These are phyloP conservation scores for Antheraea yamamai DNA, from an alignment of 2,888 invertebrate genomes.

Conservation along the genomic window DNA sequence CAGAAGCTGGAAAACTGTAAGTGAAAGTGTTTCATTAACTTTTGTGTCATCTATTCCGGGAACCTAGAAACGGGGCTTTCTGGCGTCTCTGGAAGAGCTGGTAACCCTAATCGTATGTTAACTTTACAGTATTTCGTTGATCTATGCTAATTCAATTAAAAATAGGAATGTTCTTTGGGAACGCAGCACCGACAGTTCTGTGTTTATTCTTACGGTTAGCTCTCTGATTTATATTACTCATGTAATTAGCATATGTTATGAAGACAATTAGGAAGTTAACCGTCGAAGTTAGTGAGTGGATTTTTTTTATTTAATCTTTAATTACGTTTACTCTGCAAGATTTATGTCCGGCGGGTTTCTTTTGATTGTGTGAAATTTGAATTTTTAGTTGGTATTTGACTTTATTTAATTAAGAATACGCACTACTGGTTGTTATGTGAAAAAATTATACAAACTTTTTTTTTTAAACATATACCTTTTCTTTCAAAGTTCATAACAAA, in stretches of 20 bases:
- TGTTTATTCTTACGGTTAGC: slow-evolving; percentile 18
- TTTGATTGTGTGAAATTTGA: slow-evolving; percentile 4
- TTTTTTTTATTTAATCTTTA: slow-evolving; percentile 13
- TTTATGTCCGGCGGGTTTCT: not conserved
- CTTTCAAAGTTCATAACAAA: too few species aligned
- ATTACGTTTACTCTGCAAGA: not conserved
- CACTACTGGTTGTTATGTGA: not conserved
- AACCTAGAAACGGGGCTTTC: not conserved
- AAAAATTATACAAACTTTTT: not conserved
- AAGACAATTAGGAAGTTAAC: slow-evolving; percentile 17
- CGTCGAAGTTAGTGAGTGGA: slow-evolving; percentile 3
- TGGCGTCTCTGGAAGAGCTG: not conserved
- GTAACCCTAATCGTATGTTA: not conserved
- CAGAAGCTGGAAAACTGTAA: not conserved
- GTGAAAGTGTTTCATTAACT: not conserved
- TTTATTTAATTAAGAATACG: not conserved
- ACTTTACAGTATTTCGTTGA: slow-evolving; percentile 40
- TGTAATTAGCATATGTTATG: slow-evolving; percentile 21
- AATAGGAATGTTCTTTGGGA: slow-evolving; percentile 36
- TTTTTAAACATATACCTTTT: too few species aligned
- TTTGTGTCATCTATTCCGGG: not conserved
- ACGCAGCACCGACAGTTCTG: slow-evolving; percentile 10
- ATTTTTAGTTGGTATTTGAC: not conserved
- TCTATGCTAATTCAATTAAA: slow-evolving; percentile 63
- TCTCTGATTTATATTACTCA: slow-evolving; percentile 19